Conservation (phyloP, 2,797 vertebrate genomes). For the Enteromius unitaeniatus region DNA sequence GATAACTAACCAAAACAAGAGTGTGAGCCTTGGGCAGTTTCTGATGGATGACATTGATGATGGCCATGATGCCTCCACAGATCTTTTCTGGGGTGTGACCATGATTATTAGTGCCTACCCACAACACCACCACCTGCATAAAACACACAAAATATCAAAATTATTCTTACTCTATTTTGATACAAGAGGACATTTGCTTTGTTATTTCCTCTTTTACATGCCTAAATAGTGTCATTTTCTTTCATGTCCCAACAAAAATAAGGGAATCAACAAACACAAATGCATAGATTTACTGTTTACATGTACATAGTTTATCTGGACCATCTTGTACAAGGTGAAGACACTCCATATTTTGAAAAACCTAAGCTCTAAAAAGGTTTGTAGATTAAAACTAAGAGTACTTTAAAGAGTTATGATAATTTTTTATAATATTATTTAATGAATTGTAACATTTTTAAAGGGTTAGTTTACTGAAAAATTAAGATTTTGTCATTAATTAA, state of each 20-base stretch:
- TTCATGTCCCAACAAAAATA: background rate
- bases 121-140: constrained; percentile 87
- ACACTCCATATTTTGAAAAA: background rate
- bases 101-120: constrained; percentile 92
- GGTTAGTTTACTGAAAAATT: too few relatives aligned
- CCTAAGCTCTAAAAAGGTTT: background rate
- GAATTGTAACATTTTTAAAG: background rate
- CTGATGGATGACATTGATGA: constrained; percentile 83
- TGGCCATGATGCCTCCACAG: constrained; percentile 85
- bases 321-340: background rate
- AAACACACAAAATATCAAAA: background rate
- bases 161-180: background rate
- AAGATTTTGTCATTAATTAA: too few relatives aligned
- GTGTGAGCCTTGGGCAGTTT: constrained; percentile 85
- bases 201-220: background rate
- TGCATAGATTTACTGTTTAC: background rate
- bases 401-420: background rate
- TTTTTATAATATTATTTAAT: background rate
- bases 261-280: constrained; percentile 6
- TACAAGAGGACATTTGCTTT: background rate
- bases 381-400: background rate
- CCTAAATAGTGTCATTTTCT: background rate
- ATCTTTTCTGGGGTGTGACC: constrained; percentile 87
- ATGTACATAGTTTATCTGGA: constrained; percentile 1
- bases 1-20: constrained; percentile 84